Percentiles rank a stretch among this genome's conserved stretches.
These are phyloP conservation scores for Lycorma delicatula DNA, from an alignment of 1,140 invertebrate genomes.

Conservation along the genomic window DNA sequence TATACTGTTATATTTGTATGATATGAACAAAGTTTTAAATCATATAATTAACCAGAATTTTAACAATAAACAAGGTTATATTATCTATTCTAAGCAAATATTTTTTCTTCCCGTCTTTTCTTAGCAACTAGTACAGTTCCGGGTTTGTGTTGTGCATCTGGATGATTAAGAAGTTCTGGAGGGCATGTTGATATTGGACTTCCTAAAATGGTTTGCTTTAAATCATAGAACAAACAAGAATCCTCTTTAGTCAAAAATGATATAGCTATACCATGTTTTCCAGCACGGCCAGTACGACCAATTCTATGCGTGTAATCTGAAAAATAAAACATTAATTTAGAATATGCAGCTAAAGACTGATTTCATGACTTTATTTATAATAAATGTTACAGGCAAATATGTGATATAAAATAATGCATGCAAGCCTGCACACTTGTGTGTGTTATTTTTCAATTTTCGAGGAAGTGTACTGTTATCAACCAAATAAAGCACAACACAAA, in stretches of 20 bases:
- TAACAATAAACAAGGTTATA: too few relatives aligned
- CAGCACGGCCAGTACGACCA: conserved; percentile 96
- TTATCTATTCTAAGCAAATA: conserved; percentile 59
- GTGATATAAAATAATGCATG: not conserved
- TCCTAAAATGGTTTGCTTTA: conserved; percentile 82
- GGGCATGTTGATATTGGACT: conserved; percentile 95
- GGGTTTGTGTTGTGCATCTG: conserved; percentile 96
- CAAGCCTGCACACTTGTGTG: too few relatives aligned
- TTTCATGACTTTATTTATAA: too few relatives aligned
- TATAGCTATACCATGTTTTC: conserved; percentile 92
- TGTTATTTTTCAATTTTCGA: too few relatives aligned
- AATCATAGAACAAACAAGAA: conserved; percentile 89
- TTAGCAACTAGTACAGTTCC: conserved; percentile 91
- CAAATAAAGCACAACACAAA: too few relatives aligned
- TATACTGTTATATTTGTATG: too few relatives aligned
- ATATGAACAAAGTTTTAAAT: too few relatives aligned
- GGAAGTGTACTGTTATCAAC: too few relatives aligned
- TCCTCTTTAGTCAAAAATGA: conserved; percentile 97
- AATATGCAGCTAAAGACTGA: too few relatives aligned
- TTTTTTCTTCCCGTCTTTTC: conserved; percentile 88
- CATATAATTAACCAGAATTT: too few relatives aligned
- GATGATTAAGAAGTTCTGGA: conserved; percentile 94
- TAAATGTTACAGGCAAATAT: too few relatives aligned
- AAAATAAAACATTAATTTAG: conserved; percentile 33
- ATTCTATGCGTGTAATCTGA: conserved; percentile 98